phyloP scores from a whole-genome alignment of 2,888 invertebrate genomes.

The Tubiluchus corallicola region DNA sequence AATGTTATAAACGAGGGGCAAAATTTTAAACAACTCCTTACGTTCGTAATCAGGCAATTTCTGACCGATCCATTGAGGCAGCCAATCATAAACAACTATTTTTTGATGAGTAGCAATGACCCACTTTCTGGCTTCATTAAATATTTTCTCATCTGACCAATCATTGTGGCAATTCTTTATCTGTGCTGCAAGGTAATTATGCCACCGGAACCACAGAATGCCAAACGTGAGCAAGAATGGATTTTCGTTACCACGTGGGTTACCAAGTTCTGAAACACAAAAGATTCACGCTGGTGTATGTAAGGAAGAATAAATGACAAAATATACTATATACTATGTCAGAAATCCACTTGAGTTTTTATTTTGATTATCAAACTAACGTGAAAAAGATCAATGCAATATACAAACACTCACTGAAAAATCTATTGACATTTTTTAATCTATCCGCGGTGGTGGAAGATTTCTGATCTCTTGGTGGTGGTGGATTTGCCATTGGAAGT shows the following conservation, averaged over 20 bases:
- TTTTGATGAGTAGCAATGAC: slow-evolving; percentile 37
- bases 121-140: slow-evolving; percentile 39
- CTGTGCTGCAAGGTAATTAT: slow-evolving; percentile 33
- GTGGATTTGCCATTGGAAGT: slow-evolving; percentile 40
- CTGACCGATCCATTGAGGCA: slow-evolving; percentile 31
- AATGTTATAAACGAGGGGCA: too few relatives aligned
- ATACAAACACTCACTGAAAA: slow-evolving; percentile 37
- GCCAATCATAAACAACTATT: slow-evolving; percentile 35
- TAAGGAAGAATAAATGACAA: neutral
- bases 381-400: too few relatives aligned
- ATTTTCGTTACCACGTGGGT: slow-evolving; percentile 37
- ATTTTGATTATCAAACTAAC: too few relatives aligned
- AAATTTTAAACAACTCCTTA: too few relatives aligned
- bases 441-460: slow-evolving; percentile 27
- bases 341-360: too few relatives aligned
- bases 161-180: slow-evolving; percentile 22
- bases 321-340: too few relatives aligned
- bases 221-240: slow-evolving; percentile 36
- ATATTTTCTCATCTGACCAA: slow-evolving; percentile 35
- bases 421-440: slow-evolving; percentile 33
- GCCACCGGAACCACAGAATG: slow-evolving; percentile 38
- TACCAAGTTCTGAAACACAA: slow-evolving; percentile 33
- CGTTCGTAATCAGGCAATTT: slow-evolving; percentile 20
- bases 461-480: slow-evolving; percentile 35
- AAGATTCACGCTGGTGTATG: neutral